phyloP scores from a whole-genome alignment of 1,140 invertebrate species.

The Micrasema longulum region DNA sequence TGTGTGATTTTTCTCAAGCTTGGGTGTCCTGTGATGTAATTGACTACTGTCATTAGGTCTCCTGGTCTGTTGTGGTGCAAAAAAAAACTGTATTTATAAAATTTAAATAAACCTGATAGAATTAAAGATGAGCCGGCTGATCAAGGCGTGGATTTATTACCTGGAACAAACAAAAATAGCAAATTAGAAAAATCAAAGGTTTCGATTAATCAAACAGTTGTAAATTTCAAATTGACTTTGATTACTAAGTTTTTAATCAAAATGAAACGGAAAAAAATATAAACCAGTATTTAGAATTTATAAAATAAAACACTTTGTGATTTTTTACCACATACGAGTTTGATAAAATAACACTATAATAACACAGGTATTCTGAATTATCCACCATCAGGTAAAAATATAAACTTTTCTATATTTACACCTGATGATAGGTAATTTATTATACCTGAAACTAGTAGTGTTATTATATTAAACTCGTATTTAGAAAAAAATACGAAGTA shows the following conservation, averaged over 20 bases:
- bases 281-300: neutral
- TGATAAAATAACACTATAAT: neutral
- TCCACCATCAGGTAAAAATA: too few relatives aligned
- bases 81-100: neutral
- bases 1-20: too few relatives aligned
- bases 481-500: neutral
- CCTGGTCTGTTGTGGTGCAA: neutral
- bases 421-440: neutral
- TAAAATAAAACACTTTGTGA: neutral
- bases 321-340: neutral
- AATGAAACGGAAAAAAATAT: neutral
- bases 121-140: neutral
- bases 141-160: conserved; percentile 1
- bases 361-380: too few relatives aligned
- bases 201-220: neutral
- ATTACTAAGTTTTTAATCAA: neutral
- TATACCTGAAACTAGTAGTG: neutral
- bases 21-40: too few relatives aligned
- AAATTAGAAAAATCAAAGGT: neutral
- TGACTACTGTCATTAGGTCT: neutral
- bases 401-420: too few relatives aligned
- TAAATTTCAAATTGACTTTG: neutral
- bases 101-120: conserved; percentile 2
- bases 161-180: conserved; percentile 27
- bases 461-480: neutral